These are phyloP conservation scores for Porites australiensis DNA, from an alignment of 64 coral and sea anemone species.

Conservation along the genomic window DNA sequence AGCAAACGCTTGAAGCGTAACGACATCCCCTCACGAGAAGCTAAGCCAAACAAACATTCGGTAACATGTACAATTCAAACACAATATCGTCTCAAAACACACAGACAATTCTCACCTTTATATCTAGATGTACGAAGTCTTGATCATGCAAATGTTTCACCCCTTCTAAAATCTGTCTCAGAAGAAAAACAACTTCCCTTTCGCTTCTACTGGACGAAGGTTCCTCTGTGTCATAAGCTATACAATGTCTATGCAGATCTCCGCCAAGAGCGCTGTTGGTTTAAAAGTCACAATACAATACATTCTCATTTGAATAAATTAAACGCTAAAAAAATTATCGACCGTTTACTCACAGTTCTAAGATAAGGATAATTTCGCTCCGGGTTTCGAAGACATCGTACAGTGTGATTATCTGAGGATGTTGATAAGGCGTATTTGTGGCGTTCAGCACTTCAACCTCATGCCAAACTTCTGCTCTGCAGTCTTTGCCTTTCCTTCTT, in stretches of 20 bases:
- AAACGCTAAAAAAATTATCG: constrained; percentile 26
- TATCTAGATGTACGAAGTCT: constrained; percentile 83
- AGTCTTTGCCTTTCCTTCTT: constrained; percentile 96
- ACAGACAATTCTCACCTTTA: constrained; percentile 71
- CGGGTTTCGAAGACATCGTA: constrained; percentile 94
- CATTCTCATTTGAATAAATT: constrained; percentile 25
- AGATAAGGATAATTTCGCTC: constrained; percentile 88
- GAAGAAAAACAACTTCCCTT: constrained; percentile 90
- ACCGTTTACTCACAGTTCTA: constrained; percentile 85
- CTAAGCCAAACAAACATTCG: constrained; percentile 24
- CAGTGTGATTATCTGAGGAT: constrained; percentile 83
- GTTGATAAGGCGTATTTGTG: constrained; percentile 75
- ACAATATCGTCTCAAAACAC: constrained; percentile 29
- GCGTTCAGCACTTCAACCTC: constrained; percentile 88
- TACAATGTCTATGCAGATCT: constrained; percentile 89
- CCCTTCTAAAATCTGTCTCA: constrained; percentile 92
- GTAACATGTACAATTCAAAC: constrained; percentile 52
- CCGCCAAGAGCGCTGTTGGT: constrained; percentile 91
- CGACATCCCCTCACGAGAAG: constrained; percentile 14
- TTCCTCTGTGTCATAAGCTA: constrained; percentile 86
- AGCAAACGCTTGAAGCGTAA: constrained; percentile 30
- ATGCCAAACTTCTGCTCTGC: constrained; percentile 91
- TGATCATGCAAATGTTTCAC: constrained; percentile 85
- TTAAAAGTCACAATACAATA: constrained; percentile 68
- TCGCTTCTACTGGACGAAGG: constrained; percentile 87